phyloP scores from a whole-genome alignment of 2,113 vertebrate species.

The Leuciscus idus region DNA sequence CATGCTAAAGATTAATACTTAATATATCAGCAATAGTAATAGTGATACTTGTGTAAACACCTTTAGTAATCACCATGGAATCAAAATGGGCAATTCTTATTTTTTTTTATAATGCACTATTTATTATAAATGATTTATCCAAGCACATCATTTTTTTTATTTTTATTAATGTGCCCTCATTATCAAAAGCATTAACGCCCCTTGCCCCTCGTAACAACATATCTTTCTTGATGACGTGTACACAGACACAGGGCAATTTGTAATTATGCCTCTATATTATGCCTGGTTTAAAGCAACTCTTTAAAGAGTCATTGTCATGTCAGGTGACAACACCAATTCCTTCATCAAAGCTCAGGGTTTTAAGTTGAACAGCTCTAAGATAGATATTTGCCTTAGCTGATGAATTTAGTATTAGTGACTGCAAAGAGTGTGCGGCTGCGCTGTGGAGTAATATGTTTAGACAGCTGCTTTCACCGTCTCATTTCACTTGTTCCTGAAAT shows the following conservation, averaged over 20 bases:
- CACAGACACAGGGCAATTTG: background rate
- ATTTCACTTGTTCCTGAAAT: constrained; percentile 25
- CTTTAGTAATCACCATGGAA: background rate
- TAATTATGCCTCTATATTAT: background rate
- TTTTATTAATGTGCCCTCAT: background rate
- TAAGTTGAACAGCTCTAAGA: background rate
- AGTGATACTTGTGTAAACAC: background rate
- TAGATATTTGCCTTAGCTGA: background rate
- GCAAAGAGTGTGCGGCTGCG: constrained; percentile 5
- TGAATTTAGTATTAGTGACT: background rate
- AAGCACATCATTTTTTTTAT: background rate
- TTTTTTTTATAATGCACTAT: background rate
- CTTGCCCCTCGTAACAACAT: background rate
- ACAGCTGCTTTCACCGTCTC: constrained; percentile 31
- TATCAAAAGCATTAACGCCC: background rate
- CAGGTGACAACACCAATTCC: background rate
- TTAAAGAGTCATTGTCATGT: background rate
- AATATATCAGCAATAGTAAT: background rate
- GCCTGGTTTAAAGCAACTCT: background rate
- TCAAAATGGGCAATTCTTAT: background rate
- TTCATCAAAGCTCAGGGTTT: background rate
- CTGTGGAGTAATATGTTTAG: constrained; percentile 29
- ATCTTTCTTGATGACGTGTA: background rate
- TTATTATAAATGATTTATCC: background rate
- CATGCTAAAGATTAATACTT: background rate